These are phyloP conservation scores for Zaprionus tsacasi DNA, from an alignment of 1,140 invertebrate species.

Conservation along the genomic window DNA sequence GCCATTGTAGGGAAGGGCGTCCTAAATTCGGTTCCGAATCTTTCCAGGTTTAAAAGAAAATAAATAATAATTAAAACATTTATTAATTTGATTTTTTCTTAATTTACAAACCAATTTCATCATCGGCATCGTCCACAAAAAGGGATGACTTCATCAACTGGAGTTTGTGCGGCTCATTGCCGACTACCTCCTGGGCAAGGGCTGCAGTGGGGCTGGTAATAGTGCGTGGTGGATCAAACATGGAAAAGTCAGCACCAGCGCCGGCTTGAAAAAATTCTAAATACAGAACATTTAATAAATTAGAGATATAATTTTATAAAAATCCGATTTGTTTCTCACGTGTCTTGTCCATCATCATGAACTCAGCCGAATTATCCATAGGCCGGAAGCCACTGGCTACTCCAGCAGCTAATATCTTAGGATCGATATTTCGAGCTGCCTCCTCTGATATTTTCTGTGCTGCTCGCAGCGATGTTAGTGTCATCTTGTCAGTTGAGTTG, in stretches of 20 bases:
- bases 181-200: conserved; percentile 86
- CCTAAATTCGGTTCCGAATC: neutral
- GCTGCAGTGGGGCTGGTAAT: conserved; percentile 85
- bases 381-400: conserved; percentile 52
- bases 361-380: conserved; percentile 75
- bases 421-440: conserved; percentile 61
- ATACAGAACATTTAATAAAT: neutral
- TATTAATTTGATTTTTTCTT: neutral
- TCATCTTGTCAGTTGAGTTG: conserved; percentile 57
- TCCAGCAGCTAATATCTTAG: conserved; percentile 51
- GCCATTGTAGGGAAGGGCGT: neutral
- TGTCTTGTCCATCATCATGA: conserved; percentile 74
- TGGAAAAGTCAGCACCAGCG: conserved; percentile 60
- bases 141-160: conserved; percentile 95
- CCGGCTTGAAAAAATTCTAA: conserved; percentile 74
- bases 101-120: conserved; percentile 38
- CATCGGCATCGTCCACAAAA: conserved; percentile 65
- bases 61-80: neutral
- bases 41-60: neutral
- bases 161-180: conserved; percentile 88
- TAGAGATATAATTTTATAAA: neutral
- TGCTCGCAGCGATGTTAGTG: conserved; percentile 55
- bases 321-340: conserved; percentile 40
- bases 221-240: conserved; percentile 58
- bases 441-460: conserved; percentile 72